Evolutionary conservation across 2,888 invertebrate genomes (phyloP), one percentile per base, ranked within the genome.

Genomic region (Altica lythri): DNA sequence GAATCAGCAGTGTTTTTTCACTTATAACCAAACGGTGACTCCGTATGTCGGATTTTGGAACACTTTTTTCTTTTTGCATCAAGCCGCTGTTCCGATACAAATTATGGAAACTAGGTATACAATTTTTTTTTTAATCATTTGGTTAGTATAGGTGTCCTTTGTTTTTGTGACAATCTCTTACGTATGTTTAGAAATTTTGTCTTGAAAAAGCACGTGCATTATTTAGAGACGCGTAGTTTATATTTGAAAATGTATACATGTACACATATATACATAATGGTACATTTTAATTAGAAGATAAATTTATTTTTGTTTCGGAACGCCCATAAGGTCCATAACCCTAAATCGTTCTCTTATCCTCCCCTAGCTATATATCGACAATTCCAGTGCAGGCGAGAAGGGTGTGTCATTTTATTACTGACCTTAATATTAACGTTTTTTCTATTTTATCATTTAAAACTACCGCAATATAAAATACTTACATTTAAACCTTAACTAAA

Each of bases 41-140:
- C 73, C 75, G 74, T 73, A 74, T 74, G 74, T 74, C 72, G 74
- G 73, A 69, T 72, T 73, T 70, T 74, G 74, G 74, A 73, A 72
- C 69, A 71, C 69, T 69, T 68, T 72, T 67, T 69, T 71, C 65
- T 68, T 72, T 61, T 70, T 71, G 65, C 72, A 72, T 58, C 69
- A 69, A 43, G 64, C 67, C 53, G 62, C 67, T 45, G 60, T 65
- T 60, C 68, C 69, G 50, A 61, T 72, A 63, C 71, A 69, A 60
- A 57, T 57, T 69, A 74, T 74, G 74, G 74, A 74, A 71, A 74
- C 74, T 68, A 73, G 74, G 74, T 74, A 73, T 14, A n/a, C n/a
- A n/a, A n/a, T n/a, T n/a, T n/a, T n/a, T n/a, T n/a, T n/a, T n/a
- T n/a, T n/a, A n/a, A n/a, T n/a, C n/a, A n/a, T n/a, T n/a, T n/a